Conservation (phyloP, 1,140 invertebrate species). For the Eumaeus atala region DNA sequence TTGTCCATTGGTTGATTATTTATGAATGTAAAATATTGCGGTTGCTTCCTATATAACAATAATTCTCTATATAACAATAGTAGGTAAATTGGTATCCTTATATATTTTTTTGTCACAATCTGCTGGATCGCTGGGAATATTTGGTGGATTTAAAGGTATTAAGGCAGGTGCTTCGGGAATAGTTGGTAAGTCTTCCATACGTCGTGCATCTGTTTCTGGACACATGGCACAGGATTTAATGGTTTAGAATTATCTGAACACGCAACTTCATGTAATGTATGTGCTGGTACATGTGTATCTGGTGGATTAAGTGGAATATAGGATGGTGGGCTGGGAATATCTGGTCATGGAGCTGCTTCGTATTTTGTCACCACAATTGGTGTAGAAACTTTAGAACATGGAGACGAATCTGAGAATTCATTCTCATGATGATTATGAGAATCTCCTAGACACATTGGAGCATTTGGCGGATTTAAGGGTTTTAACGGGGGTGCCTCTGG, state of each 20-base stretch:
- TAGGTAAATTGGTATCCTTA: too few relatives aligned
- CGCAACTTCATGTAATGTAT: not conserved
- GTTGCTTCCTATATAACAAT: too few relatives aligned
- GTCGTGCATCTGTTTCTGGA: not conserved
- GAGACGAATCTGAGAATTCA: too few relatives aligned
- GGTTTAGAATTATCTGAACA: not conserved
- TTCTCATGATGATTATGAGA: too few relatives aligned
- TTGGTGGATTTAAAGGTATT: not conserved
- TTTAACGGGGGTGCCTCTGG: not conserved
- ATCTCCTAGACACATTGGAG: too few relatives aligned
- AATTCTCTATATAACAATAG: too few relatives aligned
- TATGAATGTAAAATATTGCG: too few relatives aligned
- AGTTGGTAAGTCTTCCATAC: not conserved
- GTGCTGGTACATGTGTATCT: not conserved
- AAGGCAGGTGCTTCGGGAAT: not conserved
- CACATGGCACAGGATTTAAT: not conserved
- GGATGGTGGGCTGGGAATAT: slow-evolving; percentile 5
- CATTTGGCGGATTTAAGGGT: not conserved
- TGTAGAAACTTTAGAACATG: too few relatives aligned
- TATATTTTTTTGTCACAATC: too few relatives aligned
- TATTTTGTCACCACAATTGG: too few relatives aligned
- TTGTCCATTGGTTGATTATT: not conserved
- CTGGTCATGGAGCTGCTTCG: too few relatives aligned
- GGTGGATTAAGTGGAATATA: slow-evolving; percentile 3
- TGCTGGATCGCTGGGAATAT: not conserved